Base-by-base conservation (phyloP, 2,113 vertebrate genomes). In the Chaenocephalus aceratus region DNA sequence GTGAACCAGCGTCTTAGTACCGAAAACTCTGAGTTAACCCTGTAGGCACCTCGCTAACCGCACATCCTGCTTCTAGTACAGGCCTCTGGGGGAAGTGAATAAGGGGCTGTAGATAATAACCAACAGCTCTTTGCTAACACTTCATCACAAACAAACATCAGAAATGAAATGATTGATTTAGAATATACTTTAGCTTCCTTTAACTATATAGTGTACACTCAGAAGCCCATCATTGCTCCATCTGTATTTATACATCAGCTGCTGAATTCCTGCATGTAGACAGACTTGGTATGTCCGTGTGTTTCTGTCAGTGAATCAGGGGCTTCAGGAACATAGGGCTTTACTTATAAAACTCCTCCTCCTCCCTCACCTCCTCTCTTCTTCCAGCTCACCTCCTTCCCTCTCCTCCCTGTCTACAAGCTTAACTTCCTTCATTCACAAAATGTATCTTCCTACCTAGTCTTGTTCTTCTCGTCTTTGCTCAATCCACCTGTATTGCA, bases 301-400 rank as follows among this genome's bases (percentile, higher is more conserved):
- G 78, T 57, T 77, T 67, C 73, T 88, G 83, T 86, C 89, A 85
- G 77, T 80, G 78, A 88, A 87, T 85, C 86, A 75, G 78, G 69
- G 89, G 86, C 88, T 76, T 91, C 90, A 87, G 69, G 61, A 90
- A 89, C 94, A 95, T 93, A 92, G 94, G 94, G 95, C 87, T 94
- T 93, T 94, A 94, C 92, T 95, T 95, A 94, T 18, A 58, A 90
- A 81, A 85, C 79, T 84, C 84, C 70, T 84, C n/a, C n/a, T n/a
- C 69, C 82, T 79, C 76, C 82, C 82, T 75, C 64, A 12, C 72
- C 68, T 75, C 68, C 86, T 86, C 80, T 73, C 80, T 52, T 79
- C 80, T 90, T 87, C 88, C 85, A 77, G 44, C 86, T 90, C 84
- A 88, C 79, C 87, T 92, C 87, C 82, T 80, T 88, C 81, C 85